Base-by-base conservation (phyloP, 2,888 invertebrate species). In the Lissocephala sabroskyi region DNA sequence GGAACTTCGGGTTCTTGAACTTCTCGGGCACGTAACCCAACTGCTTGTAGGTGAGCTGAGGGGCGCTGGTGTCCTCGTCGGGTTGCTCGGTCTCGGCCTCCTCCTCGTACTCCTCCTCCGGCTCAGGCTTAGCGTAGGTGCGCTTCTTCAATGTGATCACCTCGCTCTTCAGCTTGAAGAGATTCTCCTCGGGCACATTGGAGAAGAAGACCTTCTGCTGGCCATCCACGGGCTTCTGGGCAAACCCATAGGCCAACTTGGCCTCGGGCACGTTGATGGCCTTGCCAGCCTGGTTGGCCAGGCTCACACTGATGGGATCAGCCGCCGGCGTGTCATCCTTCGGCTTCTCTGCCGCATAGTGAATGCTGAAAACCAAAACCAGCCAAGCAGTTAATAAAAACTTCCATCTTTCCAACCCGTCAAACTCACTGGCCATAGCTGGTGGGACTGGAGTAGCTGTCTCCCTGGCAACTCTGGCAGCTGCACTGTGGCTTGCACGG, bases 241-340 rank as follows among this genome's bases (percentile, higher is more conserved):
- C 80, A 52, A 87, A 88, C 1, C 88, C 89, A 56, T 86, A 88
- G 3, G 86, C 79, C 5, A 89, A 65, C 55, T 84, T 85, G 6
- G 86, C 86, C 67, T 88, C 88, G 0, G 85, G 84, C 4, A 85
- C 80, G 14, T 79, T 76, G 33, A 83, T 81, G 6, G 85, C 79
- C 41, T 84, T 84, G 11, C 81, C 82, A 9, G 84, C 79, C 51
- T 85, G 84, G 36, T 82, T 79, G 1, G 87, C 86, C 13, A 87
- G 58, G 3, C 84, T 80, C 11, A 87, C 70, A 32, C 87, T 87
- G 1, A 87, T 85, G 5, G 86, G 84, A 79, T 87, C 87, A 0
- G 87, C 87, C 4, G 86, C 84, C 6, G 66, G 35, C 2, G 66
- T 67, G 19, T 73, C 52, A 14, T 74, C 66, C 41, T 45, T 33